A percentile compares a stretch with the other conserved stretches of the same genome.
phyloP scores from a whole-genome alignment of 1,140 invertebrate species.

The Drusus annulatus region DNA sequence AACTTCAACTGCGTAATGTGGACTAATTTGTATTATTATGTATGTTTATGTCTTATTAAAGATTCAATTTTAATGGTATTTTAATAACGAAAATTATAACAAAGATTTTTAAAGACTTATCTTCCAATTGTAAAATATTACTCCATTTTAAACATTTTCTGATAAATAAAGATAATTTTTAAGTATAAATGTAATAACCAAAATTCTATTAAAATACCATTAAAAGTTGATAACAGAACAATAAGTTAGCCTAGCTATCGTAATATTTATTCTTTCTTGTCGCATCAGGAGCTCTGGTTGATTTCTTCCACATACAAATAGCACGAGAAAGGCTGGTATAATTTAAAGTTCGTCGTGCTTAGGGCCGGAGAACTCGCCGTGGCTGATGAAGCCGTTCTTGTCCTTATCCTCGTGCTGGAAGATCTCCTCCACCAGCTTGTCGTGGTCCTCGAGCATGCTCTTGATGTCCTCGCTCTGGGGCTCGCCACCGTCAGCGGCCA shows the following conservation, averaged over 20 bases:
- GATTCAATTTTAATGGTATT: too few relatives aligned
- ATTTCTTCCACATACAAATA: constrained; percentile 28
- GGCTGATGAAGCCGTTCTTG: constrained; percentile 95
- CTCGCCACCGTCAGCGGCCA: constrained; percentile 80
- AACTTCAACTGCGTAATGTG: too few relatives aligned
- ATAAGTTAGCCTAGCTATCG: constrained; percentile 43
- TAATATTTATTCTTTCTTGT: constrained; percentile 51
- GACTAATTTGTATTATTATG: too few relatives aligned
- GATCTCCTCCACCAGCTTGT: constrained; percentile 95
- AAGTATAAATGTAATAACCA: too few relatives aligned
- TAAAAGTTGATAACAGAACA: constrained; percentile 35
- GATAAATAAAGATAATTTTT: too few relatives aligned
- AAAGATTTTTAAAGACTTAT: too few relatives aligned
- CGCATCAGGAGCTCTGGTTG: constrained; percentile 51
- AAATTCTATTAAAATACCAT: constrained; percentile 1
- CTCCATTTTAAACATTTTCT: too few relatives aligned
- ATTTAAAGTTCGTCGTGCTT: constrained; percentile 96
- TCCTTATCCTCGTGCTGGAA: constrained; percentile 98
- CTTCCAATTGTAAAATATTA: too few relatives aligned
- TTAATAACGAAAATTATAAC: too few relatives aligned
- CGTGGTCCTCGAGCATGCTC: constrained; percentile 90
- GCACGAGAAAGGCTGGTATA: constrained; percentile 7
- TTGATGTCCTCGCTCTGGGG: constrained; percentile 83
- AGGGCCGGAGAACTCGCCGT: constrained; percentile 96
- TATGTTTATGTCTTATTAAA: too few relatives aligned